These are phyloP conservation scores for Platichthys stellatus DNA, from an alignment of 2,113 vertebrate species.

Conservation along the genomic window DNA sequence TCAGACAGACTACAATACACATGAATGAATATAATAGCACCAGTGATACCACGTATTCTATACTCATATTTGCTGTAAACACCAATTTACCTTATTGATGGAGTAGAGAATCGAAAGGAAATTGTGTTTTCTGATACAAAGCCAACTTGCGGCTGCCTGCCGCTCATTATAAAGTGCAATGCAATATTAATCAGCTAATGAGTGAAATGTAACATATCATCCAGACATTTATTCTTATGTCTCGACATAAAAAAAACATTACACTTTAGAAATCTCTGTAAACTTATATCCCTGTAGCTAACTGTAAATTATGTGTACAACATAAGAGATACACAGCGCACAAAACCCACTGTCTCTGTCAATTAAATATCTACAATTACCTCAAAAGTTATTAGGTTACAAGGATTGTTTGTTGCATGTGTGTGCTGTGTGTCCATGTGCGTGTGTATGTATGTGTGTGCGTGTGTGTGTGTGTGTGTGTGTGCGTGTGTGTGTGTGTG, in stretches of 20 bases:
- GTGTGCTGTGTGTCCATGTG: background rate
- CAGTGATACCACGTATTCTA: background rate
- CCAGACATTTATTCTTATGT: background rate
- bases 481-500: background rate
- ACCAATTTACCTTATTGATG: slow-evolving; percentile 27
- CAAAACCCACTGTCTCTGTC: slow-evolving; percentile 2
- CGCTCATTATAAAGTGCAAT: slow-evolving; percentile 9
- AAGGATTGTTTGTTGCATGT: background rate
- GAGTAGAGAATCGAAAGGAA: slow-evolving; percentile 16
- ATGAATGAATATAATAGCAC: background rate
- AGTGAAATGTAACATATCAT: slow-evolving; percentile 8
- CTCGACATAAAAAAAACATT: background rate
- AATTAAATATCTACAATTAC: background rate
- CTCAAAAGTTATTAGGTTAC: slow-evolving; percentile 24
- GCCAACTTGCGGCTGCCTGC: slow-evolving; percentile 24
- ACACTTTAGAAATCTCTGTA: background rate
- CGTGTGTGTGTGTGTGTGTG: too few species aligned
- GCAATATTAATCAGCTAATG: slow-evolving; percentile 27
- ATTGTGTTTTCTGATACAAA: slow-evolving; percentile 42
- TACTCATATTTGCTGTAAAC: slow-evolving; percentile 30
- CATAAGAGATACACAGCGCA: background rate
- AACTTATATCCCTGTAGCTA: background rate
- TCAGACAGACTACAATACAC: slow-evolving; percentile 2
- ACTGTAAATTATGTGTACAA: background rate
- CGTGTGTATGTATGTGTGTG: background rate